phyloP scores from a whole-genome alignment of 2,888 invertebrate species.

The Axea sp. region DNA sequence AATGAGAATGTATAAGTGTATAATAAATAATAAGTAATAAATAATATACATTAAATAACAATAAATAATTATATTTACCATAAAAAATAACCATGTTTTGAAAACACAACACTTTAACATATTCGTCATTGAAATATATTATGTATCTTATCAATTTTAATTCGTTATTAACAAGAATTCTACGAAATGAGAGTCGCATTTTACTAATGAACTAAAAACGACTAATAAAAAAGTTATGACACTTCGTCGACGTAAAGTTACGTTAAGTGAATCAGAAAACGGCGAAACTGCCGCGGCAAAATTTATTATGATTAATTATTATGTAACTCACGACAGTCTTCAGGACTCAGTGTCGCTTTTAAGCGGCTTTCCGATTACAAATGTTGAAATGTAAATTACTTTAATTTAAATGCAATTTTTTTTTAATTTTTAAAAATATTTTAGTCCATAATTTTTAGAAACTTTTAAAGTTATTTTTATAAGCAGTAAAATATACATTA shows the following conservation, averaged over 20 bases:
- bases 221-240: slow-evolving; percentile 21
- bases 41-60: too few species aligned
- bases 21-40: too few species aligned
- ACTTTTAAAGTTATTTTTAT: too few species aligned
- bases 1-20: too few species aligned
- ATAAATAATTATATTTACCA: too few species aligned
- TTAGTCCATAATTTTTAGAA: too few species aligned
- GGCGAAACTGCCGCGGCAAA: slow-evolving; percentile 7
- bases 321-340: slow-evolving; percentile 29
- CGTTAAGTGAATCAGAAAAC: slow-evolving; percentile 27
- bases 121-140: too few species aligned
- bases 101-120: too few species aligned
- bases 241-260: slow-evolving; percentile 13
- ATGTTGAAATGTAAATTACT: slow-evolving; percentile 30
- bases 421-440: too few species aligned
- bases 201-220: slow-evolving; percentile 11
- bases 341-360: slow-evolving; percentile 26
- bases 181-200: slow-evolving; percentile 2
- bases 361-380: slow-evolving; percentile 37
- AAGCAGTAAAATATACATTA: too few species aligned
- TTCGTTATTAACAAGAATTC: neutral
- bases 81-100: too few species aligned
- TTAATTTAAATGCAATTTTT: slow-evolving; percentile 12
- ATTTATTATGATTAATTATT: slow-evolving; percentile 16
- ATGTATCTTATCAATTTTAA: neutral